A percentile compares a stretch with the other conserved stretches of the same genome.
These are phyloP conservation scores for Echeneis naucrates DNA, from an alignment of 2,797 vertebrate species.

Conservation along the genomic window DNA sequence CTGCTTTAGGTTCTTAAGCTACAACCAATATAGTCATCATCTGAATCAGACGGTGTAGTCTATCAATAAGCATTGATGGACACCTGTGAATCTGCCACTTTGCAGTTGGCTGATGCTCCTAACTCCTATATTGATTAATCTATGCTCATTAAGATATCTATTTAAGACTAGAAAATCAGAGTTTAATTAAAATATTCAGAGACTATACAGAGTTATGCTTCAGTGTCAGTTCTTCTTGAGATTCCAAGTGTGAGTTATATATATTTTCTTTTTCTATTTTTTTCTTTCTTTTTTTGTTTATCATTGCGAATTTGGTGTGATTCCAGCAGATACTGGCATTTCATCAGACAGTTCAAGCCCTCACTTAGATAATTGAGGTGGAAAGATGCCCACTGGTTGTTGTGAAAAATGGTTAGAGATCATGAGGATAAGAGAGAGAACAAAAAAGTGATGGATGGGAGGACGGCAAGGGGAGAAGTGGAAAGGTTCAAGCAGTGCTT, in stretches of 20 bases:
- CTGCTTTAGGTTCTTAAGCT: conserved; percentile 79
- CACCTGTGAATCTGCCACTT: conserved; percentile 33
- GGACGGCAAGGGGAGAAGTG: conserved; percentile 24
- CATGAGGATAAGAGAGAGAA: conserved; percentile 46
- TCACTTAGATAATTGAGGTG: conserved; percentile 73
- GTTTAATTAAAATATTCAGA: conserved; percentile 22
- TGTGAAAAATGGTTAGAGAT: conserved; percentile 60
- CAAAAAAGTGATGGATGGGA: conserved; percentile 45
- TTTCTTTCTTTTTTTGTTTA: conserved; percentile 19
- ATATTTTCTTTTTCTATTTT: conserved; percentile 13
- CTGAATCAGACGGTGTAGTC: conserved; percentile 34
- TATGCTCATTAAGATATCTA: conserved; percentile 23
- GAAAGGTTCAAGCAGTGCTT: conserved; percentile 49
- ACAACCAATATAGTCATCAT: conserved; percentile 61
- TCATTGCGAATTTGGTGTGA: conserved; percentile 51
- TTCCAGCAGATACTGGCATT: conserved; percentile 55
- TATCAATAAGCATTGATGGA: conserved; percentile 48
- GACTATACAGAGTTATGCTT: conserved; percentile 14
- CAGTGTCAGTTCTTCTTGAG: conserved; percentile 28
- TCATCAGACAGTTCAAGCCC: conserved; percentile 60
- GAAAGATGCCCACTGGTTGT: conserved; percentile 61
- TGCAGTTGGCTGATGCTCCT: conserved; percentile 10
- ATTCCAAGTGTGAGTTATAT: conserved; percentile 18
- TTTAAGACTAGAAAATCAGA: conserved; percentile 9
- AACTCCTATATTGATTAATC: conserved; percentile 33